Percentiles rank a stretch among this genome's conserved stretches.
Evolutionary conservation across 2,888 invertebrate species (phyloP).

Genomic region (Archips xylosteana): DNA sequence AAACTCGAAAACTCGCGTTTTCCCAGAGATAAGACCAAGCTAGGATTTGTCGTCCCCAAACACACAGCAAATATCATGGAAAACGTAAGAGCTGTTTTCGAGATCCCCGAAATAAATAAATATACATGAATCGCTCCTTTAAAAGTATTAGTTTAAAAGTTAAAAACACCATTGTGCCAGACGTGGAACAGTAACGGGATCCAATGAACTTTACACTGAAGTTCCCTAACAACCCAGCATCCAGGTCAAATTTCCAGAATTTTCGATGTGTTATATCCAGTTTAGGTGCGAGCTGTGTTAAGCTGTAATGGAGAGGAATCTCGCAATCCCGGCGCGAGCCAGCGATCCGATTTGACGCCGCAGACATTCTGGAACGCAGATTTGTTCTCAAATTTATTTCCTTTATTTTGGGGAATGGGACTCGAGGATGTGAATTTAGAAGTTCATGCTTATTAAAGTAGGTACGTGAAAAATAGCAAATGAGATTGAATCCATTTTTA

Average conservation of each 20-base stretch:
- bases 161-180: not conserved
- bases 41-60: too few species aligned
- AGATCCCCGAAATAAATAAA: too few species aligned
- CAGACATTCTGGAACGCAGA: slow-evolving; percentile 43
- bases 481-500: not conserved
- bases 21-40: too few species aligned
- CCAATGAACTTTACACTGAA: not conserved
- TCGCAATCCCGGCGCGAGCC: slow-evolving; percentile 41
- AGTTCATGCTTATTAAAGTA: not conserved
- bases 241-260: slow-evolving; percentile 17
- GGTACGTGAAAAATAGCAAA: not conserved
- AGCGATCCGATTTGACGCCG: slow-evolving; percentile 44
- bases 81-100: too few species aligned
- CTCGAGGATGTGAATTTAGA: not conserved
- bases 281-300: slow-evolving; percentile 5
- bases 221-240: not conserved
- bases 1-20: too few species aligned
- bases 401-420: not conserved
- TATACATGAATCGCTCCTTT: too few species aligned
- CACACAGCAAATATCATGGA: too few species aligned
- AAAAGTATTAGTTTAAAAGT: too few species aligned
- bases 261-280: slow-evolving; percentile 9
- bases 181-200: not conserved
- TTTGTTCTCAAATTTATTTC: slow-evolving; percentile 38
- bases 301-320: slow-evolving; percentile 42